Percentiles rank a stretch among this genome's conserved stretches.
phyloP scores from a whole-genome alignment of 2,113 vertebrate genomes.

The Gnathonemus longibarbis region DNA sequence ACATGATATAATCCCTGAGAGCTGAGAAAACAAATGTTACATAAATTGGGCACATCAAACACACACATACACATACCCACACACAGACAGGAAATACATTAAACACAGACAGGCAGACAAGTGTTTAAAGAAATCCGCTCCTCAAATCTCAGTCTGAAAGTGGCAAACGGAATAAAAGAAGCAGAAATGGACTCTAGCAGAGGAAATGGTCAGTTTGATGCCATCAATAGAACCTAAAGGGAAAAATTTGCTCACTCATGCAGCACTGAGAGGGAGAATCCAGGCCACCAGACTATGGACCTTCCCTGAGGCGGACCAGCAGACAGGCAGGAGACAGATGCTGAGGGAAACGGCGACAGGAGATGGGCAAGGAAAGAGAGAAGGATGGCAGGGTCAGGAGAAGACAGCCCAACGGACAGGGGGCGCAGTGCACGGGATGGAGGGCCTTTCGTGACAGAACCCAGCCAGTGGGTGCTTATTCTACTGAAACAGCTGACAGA shows the following conservation, averaged over 20 bases:
- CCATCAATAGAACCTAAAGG: conserved; percentile 26
- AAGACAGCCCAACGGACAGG: background rate
- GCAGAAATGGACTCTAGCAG: conserved; percentile 2
- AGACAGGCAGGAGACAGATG: conserved; percentile 36
- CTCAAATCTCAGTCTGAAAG: background rate
- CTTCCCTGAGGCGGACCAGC: conserved; percentile 18
- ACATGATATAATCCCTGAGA: background rate
- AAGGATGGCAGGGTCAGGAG: background rate
- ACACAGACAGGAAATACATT: background rate
- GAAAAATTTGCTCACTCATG: conserved; percentile 44
- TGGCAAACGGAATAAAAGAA: background rate
- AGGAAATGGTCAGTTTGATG: conserved; percentile 25
- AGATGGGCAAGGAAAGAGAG: conserved; percentile 7
- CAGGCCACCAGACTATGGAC: conserved; percentile 26
- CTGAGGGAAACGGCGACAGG: conserved; percentile 33
- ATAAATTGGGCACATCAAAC: background rate
- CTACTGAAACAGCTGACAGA: background rate
- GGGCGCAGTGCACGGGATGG: background rate
- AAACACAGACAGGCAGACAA: background rate
- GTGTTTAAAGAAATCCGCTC: background rate
- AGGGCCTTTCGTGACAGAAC: background rate
- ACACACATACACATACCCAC: background rate
- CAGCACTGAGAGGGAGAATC: conserved; percentile 42
- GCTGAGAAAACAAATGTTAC: background rate
- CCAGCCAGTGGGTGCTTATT: background rate